A percentile compares a stretch with the other conserved stretches of the same genome.
Conservation (phyloP, 2,113 vertebrate species). For the Ivindomyrus marchei region DNA sequence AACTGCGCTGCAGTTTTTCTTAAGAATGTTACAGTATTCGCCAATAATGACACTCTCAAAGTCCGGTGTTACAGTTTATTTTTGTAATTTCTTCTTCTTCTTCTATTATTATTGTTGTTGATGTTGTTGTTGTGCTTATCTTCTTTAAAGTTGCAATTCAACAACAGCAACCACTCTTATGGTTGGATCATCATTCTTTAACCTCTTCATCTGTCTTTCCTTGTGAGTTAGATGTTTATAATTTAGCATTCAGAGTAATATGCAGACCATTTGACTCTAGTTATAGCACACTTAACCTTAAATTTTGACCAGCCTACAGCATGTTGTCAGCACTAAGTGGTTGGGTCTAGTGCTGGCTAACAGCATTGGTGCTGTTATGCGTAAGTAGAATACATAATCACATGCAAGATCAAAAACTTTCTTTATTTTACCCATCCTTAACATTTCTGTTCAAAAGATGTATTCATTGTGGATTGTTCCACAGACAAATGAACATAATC, state of each 20-base stretch:
- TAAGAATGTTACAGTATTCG: background rate
- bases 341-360: background rate
- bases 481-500: conserved; percentile 20
- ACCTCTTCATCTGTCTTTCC: background rate
- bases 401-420: background rate
- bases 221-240: background rate
- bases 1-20: background rate
- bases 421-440: background rate
- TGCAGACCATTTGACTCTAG: background rate
- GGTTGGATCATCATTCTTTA: background rate
- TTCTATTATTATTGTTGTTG: background rate
- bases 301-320: background rate
- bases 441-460: conserved; percentile 1
- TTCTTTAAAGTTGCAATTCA: background rate
- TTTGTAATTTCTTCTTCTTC: background rate
- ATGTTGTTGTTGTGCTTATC: background rate
- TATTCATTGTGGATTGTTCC: conserved; percentile 27
- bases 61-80: background rate
- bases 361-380: background rate
- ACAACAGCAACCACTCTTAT: background rate
- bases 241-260: background rate
- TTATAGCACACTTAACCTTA: background rate
- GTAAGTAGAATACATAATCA: background rate
- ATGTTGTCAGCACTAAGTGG: background rate
- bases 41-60: background rate